These are phyloP conservation scores for Trialeurodes vaporariorum DNA, from an alignment of 1,140 invertebrate species.

Conservation along the genomic window DNA sequence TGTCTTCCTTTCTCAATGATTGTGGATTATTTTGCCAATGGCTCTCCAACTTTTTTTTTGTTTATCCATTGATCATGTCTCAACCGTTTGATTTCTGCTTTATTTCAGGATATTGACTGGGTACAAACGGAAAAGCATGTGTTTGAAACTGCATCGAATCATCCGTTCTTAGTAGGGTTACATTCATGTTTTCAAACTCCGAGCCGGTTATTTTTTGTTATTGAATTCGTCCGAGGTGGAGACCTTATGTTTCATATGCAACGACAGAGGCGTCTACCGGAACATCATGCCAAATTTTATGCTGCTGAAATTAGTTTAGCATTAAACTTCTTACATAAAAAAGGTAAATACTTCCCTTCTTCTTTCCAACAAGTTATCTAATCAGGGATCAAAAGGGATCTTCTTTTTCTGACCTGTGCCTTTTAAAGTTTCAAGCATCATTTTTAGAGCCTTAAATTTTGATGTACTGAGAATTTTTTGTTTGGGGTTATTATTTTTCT, in stretches of 20 bases:
- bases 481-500: too few relatives aligned
- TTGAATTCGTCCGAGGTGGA: constrained; percentile 97
- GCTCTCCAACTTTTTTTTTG: too few relatives aligned
- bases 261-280: constrained; percentile 79
- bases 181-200: constrained; percentile 98
- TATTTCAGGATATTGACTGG: constrained; percentile 98
- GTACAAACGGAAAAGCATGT: constrained; percentile 99
- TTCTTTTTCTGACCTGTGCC: too few relatives aligned
- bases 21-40: too few relatives aligned
- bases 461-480: too few relatives aligned
- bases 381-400: too few relatives aligned
- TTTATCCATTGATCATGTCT: too few relatives aligned
- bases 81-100: too few relatives aligned
- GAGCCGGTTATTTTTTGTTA: constrained; percentile 94
- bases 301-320: constrained; percentile 97
- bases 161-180: constrained; percentile 96
- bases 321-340: constrained; percentile 93
- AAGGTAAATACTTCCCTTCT: constrained; percentile 46
- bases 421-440: too few relatives aligned
- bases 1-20: too few relatives aligned
- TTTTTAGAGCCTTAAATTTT: too few relatives aligned
- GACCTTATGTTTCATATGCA: constrained; percentile 99
- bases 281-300: constrained; percentile 87
- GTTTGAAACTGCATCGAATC: constrained; percentile 99
- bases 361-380: too few relatives aligned